Evolutionary conservation across 2,113 vertebrate species (phyloP).

Genomic region (Tautogolabrus adspersus): DNA sequence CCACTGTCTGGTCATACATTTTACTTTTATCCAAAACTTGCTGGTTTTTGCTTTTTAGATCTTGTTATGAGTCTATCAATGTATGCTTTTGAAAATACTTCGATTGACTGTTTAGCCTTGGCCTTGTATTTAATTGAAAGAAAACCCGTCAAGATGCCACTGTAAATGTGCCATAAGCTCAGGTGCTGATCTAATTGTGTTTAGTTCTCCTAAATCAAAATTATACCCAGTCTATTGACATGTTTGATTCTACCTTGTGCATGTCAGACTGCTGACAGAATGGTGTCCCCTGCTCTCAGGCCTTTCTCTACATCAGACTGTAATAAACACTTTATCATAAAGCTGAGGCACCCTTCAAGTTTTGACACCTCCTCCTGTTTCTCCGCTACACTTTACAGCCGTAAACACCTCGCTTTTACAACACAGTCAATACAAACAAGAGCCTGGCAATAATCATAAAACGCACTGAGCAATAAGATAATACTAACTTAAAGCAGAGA

Average conservation of each 20-base stretch:
- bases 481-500: background rate
- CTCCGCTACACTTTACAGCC: slow-evolving; percentile 4
- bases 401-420: background rate
- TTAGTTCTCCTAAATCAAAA: background rate
- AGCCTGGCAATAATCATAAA: background rate
- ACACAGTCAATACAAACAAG: background rate
- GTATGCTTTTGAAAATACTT: no score
- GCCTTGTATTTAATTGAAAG: no score
- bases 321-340: slow-evolving; percentile 8
- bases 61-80: no score
- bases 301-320: slow-evolving; percentile 3
- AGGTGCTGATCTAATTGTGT: background rate
- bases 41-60: no score
- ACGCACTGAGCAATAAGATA: background rate
- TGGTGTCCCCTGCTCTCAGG: background rate
- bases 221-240: background rate
- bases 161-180: no score
- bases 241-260: background rate
- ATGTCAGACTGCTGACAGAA: background rate
- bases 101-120: no score
- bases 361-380: slow-evolving; percentile 19
- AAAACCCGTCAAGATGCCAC: no score
- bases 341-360: slow-evolving; percentile 24
- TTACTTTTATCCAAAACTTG: no score
- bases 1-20: no score